These are phyloP conservation scores for Campaea margaritaria DNA, from an alignment of 2,888 invertebrate species.

Conservation along the genomic window DNA sequence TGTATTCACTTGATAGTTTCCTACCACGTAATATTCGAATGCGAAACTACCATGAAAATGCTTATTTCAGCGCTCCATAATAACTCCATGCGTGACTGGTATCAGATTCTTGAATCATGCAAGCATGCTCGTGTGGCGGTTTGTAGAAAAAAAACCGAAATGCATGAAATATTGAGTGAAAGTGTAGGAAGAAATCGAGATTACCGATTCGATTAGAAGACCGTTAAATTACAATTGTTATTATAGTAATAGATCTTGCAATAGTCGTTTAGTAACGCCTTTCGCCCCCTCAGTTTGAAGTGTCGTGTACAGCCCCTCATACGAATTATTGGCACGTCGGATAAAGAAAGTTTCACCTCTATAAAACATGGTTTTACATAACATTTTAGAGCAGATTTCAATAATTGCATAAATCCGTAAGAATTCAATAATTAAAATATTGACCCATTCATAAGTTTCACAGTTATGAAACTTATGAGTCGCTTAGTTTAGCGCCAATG, in stretches of 20 bases:
- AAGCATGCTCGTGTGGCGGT: constrained; percentile 27
- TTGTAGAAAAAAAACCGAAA: constrained; percentile 25
- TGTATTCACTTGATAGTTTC: not conserved
- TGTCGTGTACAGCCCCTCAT: not conserved
- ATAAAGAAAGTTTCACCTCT: not conserved
- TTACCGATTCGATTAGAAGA: constrained; percentile 6
- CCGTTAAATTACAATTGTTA: constrained; percentile 9
- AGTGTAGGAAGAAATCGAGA: constrained; percentile 22
- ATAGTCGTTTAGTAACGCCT: constrained; percentile 22
- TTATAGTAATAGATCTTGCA: constrained; percentile 7
- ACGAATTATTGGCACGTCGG: constrained; percentile 4
- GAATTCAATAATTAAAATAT: not conserved
- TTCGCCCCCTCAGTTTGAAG: not conserved
- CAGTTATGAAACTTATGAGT: no score
- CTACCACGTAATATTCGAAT: constrained; percentile 3
- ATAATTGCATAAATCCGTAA: not conserved
- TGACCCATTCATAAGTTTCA: no score
- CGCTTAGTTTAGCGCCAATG: no score
- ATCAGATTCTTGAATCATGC: constrained; percentile 29
- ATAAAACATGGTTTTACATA: not conserved
- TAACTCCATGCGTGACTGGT: constrained; percentile 29
- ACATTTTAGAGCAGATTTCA: not conserved
- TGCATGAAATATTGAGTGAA: constrained; percentile 29
- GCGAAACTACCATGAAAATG: constrained; percentile 8
- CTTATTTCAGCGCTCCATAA: constrained; percentile 12